These are phyloP conservation scores for Cinara cedri DNA, from an alignment of 2,888 invertebrate species.

Conservation along the genomic window DNA sequence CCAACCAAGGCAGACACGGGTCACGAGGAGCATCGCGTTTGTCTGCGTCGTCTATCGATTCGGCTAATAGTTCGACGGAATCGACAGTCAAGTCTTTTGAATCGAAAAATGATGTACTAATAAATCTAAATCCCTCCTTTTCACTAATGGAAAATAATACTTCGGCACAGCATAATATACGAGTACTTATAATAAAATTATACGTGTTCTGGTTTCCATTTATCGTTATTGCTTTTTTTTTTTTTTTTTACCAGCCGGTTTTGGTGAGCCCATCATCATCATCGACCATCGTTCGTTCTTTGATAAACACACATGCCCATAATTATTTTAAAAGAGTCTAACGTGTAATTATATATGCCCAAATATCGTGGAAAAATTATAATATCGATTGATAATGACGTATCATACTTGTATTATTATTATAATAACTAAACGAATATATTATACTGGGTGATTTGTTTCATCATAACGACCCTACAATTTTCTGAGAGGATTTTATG, in stretches of 20 bases:
- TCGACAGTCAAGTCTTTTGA: too few relatives aligned
- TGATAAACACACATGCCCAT: slow-evolving; percentile 17
- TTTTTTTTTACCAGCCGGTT: slow-evolving; percentile 7
- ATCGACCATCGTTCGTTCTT: neutral
- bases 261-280: neutral
- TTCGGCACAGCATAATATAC: too few relatives aligned
- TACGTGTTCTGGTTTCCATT: slow-evolving; percentile 33
- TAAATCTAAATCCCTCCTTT: neutral
- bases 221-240: neutral
- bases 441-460: too few relatives aligned
- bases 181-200: too few relatives aligned
- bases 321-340: slow-evolving; percentile 3
- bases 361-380: neutral
- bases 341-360: slow-evolving; percentile 14
- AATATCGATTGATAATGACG: slow-evolving; percentile 1
- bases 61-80: neutral
- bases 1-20: neutral
- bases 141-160: neutral
- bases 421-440: neutral
- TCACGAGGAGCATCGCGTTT: neutral
- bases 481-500: too few relatives aligned
- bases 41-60: neutral
- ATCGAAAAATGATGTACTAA: neutral
- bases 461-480: too few relatives aligned
- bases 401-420: neutral